These are phyloP conservation scores for Drosophila simulans DNA, from an alignment of 1,140 invertebrate genomes.

Conservation along the genomic window DNA sequence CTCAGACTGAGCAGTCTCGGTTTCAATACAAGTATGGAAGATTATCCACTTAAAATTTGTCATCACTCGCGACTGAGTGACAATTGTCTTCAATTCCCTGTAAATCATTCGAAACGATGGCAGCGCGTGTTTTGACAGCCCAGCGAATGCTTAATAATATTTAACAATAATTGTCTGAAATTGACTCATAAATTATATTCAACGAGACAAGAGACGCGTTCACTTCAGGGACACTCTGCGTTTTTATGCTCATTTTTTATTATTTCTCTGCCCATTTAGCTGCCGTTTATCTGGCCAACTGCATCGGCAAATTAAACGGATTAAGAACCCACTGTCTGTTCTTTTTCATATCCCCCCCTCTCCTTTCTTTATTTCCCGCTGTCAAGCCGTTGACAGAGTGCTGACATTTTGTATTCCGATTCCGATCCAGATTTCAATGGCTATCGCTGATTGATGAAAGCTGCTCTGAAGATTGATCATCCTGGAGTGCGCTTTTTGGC, in stretches of 20 bases:
- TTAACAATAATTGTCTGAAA: conserved; percentile 84
- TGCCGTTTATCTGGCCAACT: conserved; percentile 34
- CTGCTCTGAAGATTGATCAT: conserved; percentile 62
- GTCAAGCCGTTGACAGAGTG: conserved; percentile 58
- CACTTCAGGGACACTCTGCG: conserved; percentile 40
- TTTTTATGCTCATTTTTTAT: conserved; percentile 52
- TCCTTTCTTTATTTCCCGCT: not conserved
- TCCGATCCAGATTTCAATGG: conserved; percentile 65
- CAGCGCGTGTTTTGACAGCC: conserved; percentile 75
- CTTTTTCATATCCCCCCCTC: conserved; percentile 2
- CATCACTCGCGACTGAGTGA: conserved; percentile 52
- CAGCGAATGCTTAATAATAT: conserved; percentile 83
- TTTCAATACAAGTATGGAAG: conserved; percentile 52
- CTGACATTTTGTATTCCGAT: conserved; percentile 66
- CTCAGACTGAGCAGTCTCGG: conserved; percentile 44
- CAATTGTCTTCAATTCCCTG: conserved; percentile 75
- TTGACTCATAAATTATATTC: conserved; percentile 82
- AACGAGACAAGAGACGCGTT: conserved; percentile 47
- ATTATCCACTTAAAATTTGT: conserved; percentile 81
- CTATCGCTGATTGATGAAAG: conserved; percentile 61
- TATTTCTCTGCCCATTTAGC: conserved; percentile 13
- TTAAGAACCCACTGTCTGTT: conserved; percentile 27
- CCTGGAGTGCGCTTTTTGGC: conserved; percentile 12
- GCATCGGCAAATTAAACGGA: conserved; percentile 50
- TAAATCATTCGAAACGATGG: conserved; percentile 71